Conservation (phyloP, 2,888 invertebrate genomes). For the Megaustenia siamemsis region DNA sequence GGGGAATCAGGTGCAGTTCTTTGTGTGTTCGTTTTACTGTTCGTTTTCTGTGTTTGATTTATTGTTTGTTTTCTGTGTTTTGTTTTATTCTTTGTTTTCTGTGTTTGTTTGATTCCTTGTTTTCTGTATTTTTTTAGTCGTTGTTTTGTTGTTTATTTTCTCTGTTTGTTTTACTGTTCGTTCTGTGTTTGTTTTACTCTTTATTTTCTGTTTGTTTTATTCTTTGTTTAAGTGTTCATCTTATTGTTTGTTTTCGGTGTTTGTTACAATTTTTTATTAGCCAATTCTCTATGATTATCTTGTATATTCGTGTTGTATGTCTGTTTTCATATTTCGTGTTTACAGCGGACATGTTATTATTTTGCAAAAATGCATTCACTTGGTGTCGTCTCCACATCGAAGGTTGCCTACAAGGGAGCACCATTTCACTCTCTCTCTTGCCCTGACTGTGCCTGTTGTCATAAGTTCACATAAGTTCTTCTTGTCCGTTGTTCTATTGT, state of each 20-base stretch:
- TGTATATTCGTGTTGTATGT: no score
- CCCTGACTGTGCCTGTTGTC: no score
- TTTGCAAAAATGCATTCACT: no score
- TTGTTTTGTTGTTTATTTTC: not conserved
- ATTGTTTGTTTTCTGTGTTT: not conserved
- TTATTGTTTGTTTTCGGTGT: not conserved
- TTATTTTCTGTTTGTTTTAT: not conserved
- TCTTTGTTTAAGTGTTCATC: not conserved
- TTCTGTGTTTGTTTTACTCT: not conserved
- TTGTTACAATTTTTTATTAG: no score
- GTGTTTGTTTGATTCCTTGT: not conserved
- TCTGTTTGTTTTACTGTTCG: not conserved
- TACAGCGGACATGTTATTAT: no score
- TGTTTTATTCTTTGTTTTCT: not conserved
- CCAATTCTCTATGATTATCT: not conserved
- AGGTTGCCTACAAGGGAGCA: no score
- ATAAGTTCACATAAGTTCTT: no score
- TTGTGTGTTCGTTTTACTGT: not conserved
- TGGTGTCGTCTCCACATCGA: no score
- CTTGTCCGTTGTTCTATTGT: no score
- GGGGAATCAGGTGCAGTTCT: slow-evolving; percentile 41
- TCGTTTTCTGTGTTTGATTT: not conserved
- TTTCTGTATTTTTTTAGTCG: not conserved
- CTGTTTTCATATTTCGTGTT: no score
- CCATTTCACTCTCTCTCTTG: no score